phyloP scores from a whole-genome alignment of 2,113 vertebrate species.

The Takifugu bimaculatus region DNA sequence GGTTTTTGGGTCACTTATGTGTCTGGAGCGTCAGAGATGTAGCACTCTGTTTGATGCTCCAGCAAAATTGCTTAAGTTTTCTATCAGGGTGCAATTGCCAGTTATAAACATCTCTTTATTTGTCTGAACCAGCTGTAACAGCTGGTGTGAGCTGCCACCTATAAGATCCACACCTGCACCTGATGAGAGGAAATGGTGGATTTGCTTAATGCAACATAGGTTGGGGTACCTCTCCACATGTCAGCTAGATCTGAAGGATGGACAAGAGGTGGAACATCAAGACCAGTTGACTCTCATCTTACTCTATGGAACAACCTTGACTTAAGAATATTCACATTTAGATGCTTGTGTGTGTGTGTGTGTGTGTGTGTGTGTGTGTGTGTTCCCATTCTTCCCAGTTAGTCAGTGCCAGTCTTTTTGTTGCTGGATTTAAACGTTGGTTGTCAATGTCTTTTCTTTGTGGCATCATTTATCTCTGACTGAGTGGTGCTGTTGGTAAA shows the following conservation, averaged over 20 bases:
- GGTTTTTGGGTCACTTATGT: not conserved
- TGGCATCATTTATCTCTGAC: constrained; percentile 34
- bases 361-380: not conserved
- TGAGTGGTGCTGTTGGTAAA: constrained; percentile 31
- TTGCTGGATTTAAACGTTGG: constrained; percentile 34
- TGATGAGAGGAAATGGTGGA: not conserved
- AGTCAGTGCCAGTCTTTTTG: constrained; percentile 14
- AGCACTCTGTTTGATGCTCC: not conserved
- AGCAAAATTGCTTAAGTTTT: not conserved
- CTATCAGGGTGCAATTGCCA: not conserved
- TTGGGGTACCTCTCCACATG: no score
- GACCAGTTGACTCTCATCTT: no score
- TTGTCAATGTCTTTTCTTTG: constrained; percentile 44
- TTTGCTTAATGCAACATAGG: not conserved
- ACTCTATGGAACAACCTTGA: no score
- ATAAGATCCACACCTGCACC: not conserved
- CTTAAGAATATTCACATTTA: no score
- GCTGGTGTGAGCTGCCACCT: constrained; percentile 13
- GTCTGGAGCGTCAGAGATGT: no score
- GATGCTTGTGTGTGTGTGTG: no score
- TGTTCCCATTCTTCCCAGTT: constrained; percentile 19
- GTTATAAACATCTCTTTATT: not conserved
- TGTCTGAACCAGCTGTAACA: constrained; percentile 5
- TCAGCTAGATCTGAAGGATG: no score
- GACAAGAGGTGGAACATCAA: no score